These are phyloP conservation scores for Pristiophorus japonicus DNA, from an alignment of 2,113 vertebrate species.

Conservation along the genomic window DNA sequence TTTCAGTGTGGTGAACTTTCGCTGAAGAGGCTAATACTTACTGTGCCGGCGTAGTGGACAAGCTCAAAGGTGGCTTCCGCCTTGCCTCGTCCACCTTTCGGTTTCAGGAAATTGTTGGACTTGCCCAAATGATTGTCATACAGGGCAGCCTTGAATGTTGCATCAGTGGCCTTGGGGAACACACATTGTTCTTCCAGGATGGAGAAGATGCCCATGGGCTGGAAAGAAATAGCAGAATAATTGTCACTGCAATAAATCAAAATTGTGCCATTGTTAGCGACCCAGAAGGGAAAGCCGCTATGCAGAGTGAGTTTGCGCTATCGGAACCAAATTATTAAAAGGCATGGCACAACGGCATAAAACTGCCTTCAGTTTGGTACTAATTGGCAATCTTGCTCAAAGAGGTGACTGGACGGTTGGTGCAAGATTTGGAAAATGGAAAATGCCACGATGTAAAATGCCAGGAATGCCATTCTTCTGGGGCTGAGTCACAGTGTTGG, in stretches of 20 bases:
- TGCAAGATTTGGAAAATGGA: not conserved
- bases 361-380: not conserved
- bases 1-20: too few species aligned
- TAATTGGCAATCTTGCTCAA: not conserved
- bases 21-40: too few species aligned
- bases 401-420: not conserved
- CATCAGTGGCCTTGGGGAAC: conserved; percentile 46
- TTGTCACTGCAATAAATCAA: not conserved
- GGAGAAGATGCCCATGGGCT: conserved; percentile 55
- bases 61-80: conserved; percentile 43
- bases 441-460: not conserved
- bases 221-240: not conserved
- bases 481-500: not conserved
- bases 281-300: not conserved
- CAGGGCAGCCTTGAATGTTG: conserved; percentile 45
- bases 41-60: conserved; percentile 32
- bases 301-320: not conserved
- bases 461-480: not conserved
- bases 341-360: not conserved
- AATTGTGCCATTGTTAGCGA: not conserved
- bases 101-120: conserved; percentile 46
- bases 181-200: conserved; percentile 51
- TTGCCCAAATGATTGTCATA: conserved; percentile 46
- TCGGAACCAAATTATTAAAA: not conserved
- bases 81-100: conserved; percentile 44